Evolutionary conservation across 1,140 invertebrate species (phyloP).

Genomic region (Drosophila ambigua): DNA sequence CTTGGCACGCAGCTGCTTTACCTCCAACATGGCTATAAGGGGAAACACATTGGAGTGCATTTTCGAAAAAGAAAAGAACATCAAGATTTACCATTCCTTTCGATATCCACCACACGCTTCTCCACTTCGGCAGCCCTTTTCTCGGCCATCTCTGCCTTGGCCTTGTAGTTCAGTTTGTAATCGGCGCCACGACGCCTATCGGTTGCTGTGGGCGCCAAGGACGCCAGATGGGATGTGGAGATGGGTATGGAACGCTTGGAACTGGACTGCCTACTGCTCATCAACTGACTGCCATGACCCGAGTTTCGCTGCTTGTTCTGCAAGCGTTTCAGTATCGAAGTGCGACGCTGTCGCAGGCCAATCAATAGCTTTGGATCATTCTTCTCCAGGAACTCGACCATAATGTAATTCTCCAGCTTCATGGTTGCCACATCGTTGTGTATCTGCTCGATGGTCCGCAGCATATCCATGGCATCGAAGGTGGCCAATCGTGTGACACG

Average conservation of each 20-base stretch:
- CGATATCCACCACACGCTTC: conserved; percentile 66
- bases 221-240: conserved; percentile 24
- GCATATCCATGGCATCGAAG: conserved; percentile 69
- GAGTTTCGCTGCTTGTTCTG: conserved; percentile 15
- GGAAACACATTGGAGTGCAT: background rate
- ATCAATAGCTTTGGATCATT: conserved; percentile 78
- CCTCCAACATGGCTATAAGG: conserved; percentile 57
- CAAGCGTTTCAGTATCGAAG: conserved; percentile 49
- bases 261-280: conserved; percentile 50
- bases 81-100: conserved; percentile 56
- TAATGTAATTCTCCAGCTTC: conserved; percentile 74
- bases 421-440: conserved; percentile 60
- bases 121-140: conserved; percentile 68
- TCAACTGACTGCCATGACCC: background rate
- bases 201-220: conserved; percentile 2
- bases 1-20: conserved; percentile 71
- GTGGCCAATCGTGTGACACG: conserved; percentile 16
- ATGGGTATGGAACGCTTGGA: conserved; percentile 62
- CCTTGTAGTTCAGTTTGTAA: conserved; percentile 64
- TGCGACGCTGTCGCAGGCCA: conserved; percentile 58
- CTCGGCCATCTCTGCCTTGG: conserved; percentile 77
- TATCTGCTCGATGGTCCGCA: conserved; percentile 50
- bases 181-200: conserved; percentile 51
- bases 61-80: background rate
- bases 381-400: conserved; percentile 75